These are phyloP conservation scores for Formicarius rufipectus DNA, from an alignment of 2,113 vertebrate genomes.

Conservation along the genomic window DNA sequence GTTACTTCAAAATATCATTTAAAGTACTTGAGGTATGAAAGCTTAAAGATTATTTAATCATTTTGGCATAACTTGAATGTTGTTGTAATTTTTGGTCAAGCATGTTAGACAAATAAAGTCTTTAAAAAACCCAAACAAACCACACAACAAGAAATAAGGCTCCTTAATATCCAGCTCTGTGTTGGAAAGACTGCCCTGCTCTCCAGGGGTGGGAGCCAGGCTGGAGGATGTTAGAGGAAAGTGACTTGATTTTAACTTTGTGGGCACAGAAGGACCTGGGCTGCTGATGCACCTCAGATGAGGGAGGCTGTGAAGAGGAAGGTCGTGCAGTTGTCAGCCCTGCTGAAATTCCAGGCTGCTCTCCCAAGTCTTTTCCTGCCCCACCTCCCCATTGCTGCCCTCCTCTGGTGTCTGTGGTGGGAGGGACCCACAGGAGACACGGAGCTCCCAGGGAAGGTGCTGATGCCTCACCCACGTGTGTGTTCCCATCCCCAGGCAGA, in stretches of 20 bases:
- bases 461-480: not conserved
- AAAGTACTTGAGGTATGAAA: conserved; percentile 63
- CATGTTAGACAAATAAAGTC: conserved; percentile 82
- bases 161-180: not conserved
- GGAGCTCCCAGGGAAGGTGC: not conserved
- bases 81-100: conserved; percentile 80
- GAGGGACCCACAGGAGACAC: not conserved
- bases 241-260: not conserved
- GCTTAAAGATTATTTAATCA: conserved; percentile 63
- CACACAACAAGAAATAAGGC: not conserved
- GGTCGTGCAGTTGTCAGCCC: not conserved
- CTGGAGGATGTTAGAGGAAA: not conserved
- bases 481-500: not conserved
- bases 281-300: not conserved
- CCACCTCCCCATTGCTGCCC: not conserved
- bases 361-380: not conserved
- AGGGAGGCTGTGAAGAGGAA: not conserved
- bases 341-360: not conserved
- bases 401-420: not conserved
- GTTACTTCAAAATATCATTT: conserved; percentile 69
- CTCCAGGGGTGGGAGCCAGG: not conserved
- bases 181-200: not conserved
- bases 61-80: conserved; percentile 73
- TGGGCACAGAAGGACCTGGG: not conserved
- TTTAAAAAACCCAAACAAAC: conserved; percentile 34